Evolutionary conservation across 2,113 vertebrate species (phyloP).

Genomic region (Ranitomeya variabilis): DNA sequence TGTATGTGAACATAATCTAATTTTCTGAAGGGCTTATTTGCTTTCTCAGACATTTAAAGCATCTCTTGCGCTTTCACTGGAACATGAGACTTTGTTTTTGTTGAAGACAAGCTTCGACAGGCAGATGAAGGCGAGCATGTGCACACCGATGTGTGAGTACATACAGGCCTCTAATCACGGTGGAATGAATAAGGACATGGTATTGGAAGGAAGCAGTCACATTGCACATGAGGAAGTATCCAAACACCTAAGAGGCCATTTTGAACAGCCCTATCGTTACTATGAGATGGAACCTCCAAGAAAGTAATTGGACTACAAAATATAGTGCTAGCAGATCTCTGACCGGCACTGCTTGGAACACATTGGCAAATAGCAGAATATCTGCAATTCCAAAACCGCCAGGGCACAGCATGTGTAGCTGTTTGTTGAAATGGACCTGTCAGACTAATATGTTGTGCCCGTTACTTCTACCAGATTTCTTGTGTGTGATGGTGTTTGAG

Average conservation of each 20-base stretch:
- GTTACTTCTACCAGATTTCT: too few relatives aligned
- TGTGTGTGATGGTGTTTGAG: too few relatives aligned
- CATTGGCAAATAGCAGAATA: not conserved
- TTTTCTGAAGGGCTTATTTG: not conserved
- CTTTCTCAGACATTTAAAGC: not conserved
- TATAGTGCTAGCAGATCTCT: not conserved
- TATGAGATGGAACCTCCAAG: not conserved
- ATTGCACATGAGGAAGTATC: not conserved
- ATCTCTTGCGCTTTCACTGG: not conserved
- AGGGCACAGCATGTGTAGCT: not conserved
- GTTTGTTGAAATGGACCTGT: not conserved
- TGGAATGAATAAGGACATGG: not conserved
- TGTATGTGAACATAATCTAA: slow-evolving; percentile 8
- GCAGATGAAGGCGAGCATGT: not conserved
- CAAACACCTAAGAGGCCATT: not conserved
- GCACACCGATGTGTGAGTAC: not conserved
- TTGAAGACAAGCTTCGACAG: not conserved
- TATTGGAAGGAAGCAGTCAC: not conserved
- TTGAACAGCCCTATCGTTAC: not conserved
- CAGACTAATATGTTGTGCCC: too few relatives aligned
- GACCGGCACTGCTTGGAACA: not conserved
- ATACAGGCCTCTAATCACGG: not conserved
- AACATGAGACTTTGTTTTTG: not conserved
- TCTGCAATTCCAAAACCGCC: not conserved
- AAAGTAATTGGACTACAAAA: not conserved